phyloP scores from a whole-genome alignment of 2,888 invertebrate species.

The Vesta saturnalis region DNA sequence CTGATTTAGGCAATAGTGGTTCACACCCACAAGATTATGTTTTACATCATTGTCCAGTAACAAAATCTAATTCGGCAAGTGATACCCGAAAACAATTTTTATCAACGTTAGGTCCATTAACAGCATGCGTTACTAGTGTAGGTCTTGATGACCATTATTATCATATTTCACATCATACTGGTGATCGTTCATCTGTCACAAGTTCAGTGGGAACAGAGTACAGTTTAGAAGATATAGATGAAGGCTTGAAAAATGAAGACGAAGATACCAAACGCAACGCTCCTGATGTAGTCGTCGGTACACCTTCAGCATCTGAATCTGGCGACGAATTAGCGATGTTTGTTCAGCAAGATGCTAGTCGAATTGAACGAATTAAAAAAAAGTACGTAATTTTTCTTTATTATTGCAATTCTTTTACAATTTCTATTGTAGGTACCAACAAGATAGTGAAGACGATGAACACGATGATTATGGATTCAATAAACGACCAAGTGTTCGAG shows the following conservation, averaged over 20 bases:
- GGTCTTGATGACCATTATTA: conserved; percentile 70
- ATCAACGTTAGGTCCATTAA: conserved; percentile 80
- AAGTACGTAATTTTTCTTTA: conserved; percentile 59
- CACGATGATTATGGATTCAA: conserved; percentile 92
- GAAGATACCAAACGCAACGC: conserved; percentile 68
- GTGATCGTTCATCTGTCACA: conserved; percentile 70
- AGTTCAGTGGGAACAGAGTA: conserved; percentile 75
- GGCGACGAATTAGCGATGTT: conserved; percentile 85
- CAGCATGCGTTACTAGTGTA: conserved; percentile 73
- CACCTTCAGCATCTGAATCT: conserved; percentile 65
- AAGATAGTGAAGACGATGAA: conserved; percentile 75
- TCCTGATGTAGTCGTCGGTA: conserved; percentile 84
- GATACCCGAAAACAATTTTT: conserved; percentile 82
- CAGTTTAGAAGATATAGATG: conserved; percentile 72
- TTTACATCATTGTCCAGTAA: conserved; percentile 58
- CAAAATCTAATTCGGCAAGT: conserved; percentile 58
- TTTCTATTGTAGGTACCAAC: conserved; percentile 66
- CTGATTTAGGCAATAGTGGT: conserved; percentile 67
- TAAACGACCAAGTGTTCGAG: conserved; percentile 87
- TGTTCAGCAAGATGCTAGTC: conserved; percentile 83
- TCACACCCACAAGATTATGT: conserved; percentile 53
- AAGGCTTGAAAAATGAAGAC: conserved; percentile 66
- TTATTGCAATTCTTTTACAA: neutral
- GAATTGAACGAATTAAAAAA: conserved; percentile 84
- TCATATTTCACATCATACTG: conserved; percentile 62